These are phyloP conservation scores for Acholoe squamosa DNA, from an alignment of 2,888 invertebrate genomes.

Conservation along the genomic window DNA sequence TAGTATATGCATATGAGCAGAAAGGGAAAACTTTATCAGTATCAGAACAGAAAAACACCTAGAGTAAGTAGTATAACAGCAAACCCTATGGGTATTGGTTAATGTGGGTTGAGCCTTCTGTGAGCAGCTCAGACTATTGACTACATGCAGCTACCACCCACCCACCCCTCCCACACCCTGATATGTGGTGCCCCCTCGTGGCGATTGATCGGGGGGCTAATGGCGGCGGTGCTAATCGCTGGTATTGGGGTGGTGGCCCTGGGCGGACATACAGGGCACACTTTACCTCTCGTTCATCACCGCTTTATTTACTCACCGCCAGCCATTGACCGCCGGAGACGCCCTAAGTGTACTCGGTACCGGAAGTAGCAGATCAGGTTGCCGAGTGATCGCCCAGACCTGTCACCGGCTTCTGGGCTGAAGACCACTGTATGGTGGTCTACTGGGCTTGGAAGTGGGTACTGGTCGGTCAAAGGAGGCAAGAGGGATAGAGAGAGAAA, in stretches of 20 bases:
- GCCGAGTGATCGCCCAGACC: not conserved
- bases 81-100: too few relatives aligned
- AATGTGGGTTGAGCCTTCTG: not conserved
- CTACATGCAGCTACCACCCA: not conserved
- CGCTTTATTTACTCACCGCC: slow-evolving; percentile 48
- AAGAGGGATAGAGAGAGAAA: too few relatives aligned
- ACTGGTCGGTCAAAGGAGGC: too few relatives aligned
- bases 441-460: not conserved
- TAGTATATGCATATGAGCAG: too few relatives aligned
- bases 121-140: not conserved
- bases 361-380: slow-evolving; percentile 46
- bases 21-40: too few relatives aligned
- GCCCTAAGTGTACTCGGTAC: slow-evolving; percentile 43
- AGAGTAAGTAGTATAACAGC: too few relatives aligned
- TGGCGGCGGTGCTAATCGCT: slow-evolving; percentile 36
- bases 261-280: slow-evolving; percentile 31
- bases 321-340: slow-evolving; percentile 17
- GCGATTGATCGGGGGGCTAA: slow-evolving; percentile 41
- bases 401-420: slow-evolving; percentile 15
- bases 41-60: too few relatives aligned
- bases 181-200: not conserved
- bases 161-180: not conserved
- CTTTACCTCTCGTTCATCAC: slow-evolving; percentile 57
- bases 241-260: slow-evolving; percentile 6
- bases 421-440: not conserved